Percentiles rank a stretch among this genome's conserved stretches.
Conservation (phyloP, 1,140 invertebrate genomes). For the Orchesella cincta region DNA sequence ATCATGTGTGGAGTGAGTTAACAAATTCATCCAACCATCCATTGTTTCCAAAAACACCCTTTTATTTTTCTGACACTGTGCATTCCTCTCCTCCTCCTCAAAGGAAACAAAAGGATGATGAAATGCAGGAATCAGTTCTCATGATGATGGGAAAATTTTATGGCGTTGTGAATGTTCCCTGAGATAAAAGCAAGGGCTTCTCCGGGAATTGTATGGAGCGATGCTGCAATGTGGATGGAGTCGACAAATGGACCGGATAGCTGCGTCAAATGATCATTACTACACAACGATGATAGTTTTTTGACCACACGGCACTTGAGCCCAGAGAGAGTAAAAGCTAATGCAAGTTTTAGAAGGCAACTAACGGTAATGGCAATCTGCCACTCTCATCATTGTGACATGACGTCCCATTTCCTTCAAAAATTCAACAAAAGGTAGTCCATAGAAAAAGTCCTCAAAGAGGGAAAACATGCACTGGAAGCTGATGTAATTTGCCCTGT, state of each 20-base stretch:
- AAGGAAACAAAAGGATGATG: constrained; percentile 25
- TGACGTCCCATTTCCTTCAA: constrained; percentile 16
- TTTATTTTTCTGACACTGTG: not conserved
- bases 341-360: not conserved
- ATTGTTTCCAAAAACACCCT: not conserved
- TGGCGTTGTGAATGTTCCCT: not conserved
- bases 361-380: constrained; percentile 36
- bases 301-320: not conserved
- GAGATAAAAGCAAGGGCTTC: not conserved
- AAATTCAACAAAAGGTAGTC: constrained; percentile 10
- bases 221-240: not conserved
- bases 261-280: too few relatives aligned
- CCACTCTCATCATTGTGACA: constrained; percentile 30
- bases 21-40: not conserved
- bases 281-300: not conserved
- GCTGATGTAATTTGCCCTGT: too few relatives aligned
- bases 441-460: too few relatives aligned
- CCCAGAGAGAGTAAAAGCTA: not conserved
- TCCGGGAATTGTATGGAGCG: too few relatives aligned
- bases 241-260: too few relatives aligned
- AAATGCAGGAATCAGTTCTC: constrained; percentile 19
- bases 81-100: not conserved
- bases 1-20: not conserved
- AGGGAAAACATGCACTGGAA: too few relatives aligned
- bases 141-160: constrained; percentile 13